Base-by-base conservation (phyloP, 1,140 invertebrate genomes). In the Camponotus vicinus region DNA sequence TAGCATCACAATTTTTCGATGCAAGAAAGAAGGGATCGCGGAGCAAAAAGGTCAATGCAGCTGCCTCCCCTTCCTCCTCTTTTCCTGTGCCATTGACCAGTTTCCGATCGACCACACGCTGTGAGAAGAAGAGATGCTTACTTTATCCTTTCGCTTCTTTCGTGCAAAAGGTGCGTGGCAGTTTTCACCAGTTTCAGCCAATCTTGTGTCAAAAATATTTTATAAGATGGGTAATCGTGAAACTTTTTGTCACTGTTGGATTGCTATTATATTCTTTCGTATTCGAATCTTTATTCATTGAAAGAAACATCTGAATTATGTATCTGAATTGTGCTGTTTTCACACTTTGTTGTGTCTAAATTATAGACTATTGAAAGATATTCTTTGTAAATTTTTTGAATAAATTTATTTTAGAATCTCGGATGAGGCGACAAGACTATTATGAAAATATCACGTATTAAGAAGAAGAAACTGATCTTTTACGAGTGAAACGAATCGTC, bases 71-170 rank as follows among this genome's bases (percentile, higher is more conserved):
- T 32, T n/a, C 21, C 40, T 27, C 21, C 2, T 61, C 37, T 15
- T 37, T 5, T 32, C 6, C 34, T 1, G 7, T 42, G 55, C 45
- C n/a, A 76, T 76, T 88, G 73, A 66, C 52, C 59, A 27, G 18
- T 84, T 84, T 27, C 8, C 57, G 57, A 21, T 55, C 57, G 45
- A 37, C 15, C 37, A 52, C 45, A n/a, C 80, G 42, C 42, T 45
- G 78, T 15, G 86, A 34, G 15, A 64, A 34, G 15, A 64, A 52
- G 13, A 52, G 15, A 80, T n/a, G 84, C 78, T 77, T 76, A 88
- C 55, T 27, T 27, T 27, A 27, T 27, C 77, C 82, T 61, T 90
- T 66, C 32, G 11, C 11, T 34, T 21, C 15, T 49, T 5, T 3
- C 6, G 3, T 45, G 21, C 21, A 0, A 32, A 27, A 32, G 15